Base-by-base conservation (phyloP, 2,797 vertebrate species). In the Aulostomus chinensis region DNA sequence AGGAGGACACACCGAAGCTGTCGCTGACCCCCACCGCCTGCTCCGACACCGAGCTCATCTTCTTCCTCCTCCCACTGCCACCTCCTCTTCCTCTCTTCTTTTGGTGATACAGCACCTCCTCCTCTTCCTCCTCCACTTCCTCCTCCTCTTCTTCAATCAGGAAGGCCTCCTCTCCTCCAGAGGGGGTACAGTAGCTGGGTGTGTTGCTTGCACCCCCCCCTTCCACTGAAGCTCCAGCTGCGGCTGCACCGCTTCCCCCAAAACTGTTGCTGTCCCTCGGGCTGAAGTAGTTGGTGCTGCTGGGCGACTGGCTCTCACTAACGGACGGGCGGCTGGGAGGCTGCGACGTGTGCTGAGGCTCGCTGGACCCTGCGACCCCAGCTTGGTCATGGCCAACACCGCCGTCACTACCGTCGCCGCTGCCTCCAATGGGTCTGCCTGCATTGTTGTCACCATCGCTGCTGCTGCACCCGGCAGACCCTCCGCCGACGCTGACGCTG, bases 271-370 rank as follows among this genome's bases (percentile, higher is more conserved):
- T 84, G 5, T 91, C 90, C 38, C 89, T 75, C 33, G 95, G 95
- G 79, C 95, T 96, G 86, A 96, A 96, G 87, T 96, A 96, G 86
- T 94, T 96, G 78, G 93, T 96, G 86, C 95, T 95, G 90, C 94
- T 96, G 29, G 95, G 95, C 0, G 94, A 95, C 55, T 97, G 95
- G 80, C 93, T 94, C 81, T 95, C 95, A 0, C 92, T 94, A 56
- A 81, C 78, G 0, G 89, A 66, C 0, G 82, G 83, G 0, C 82
- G 83, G 62, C 70, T 86, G 21, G 84, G 76, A 4, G 80, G 74
- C 0, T 69, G 86, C 3, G 75, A 37, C 29, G 14, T 64, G 0
- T 46, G 53, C 18, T 75, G 81, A 11, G 66, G 42, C 7, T 89
- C 86, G n/a, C 37, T 61, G 40, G 86, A 78, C 30, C 53, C 86